phyloP scores from a whole-genome alignment of 2,888 invertebrate species.

The Caprella mutica region DNA sequence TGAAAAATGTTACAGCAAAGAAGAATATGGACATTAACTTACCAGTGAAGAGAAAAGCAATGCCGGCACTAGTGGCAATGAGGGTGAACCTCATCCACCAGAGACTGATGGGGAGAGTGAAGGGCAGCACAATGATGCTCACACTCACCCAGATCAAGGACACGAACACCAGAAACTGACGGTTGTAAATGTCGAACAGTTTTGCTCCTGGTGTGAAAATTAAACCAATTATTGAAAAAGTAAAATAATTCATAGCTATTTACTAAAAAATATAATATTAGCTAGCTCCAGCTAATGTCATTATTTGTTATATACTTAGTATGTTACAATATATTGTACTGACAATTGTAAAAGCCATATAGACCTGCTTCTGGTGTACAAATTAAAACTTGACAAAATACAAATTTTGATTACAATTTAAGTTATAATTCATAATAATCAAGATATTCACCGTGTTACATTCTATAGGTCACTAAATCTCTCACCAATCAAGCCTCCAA shows the following conservation, averaged over 20 bases:
- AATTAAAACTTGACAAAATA: no score
- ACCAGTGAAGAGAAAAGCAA: slow-evolving; percentile 31
- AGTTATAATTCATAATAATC: background rate
- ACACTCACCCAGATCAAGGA: slow-evolving; percentile 40
- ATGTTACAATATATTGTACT: no score
- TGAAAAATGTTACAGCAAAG: no score
- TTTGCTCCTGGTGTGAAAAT: slow-evolving; percentile 20
- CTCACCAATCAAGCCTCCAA: slow-evolving; percentile 28
- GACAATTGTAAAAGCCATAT: background rate
- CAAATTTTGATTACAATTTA: background rate
- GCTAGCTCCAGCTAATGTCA: no score
- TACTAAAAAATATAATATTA: background rate
- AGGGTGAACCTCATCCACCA: slow-evolving; percentile 31
- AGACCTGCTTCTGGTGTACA: background rate
- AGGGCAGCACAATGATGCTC: slow-evolving; percentile 38
- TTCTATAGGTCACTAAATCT: no score
- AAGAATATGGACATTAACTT: no score
- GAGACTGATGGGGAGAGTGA: slow-evolving; percentile 25
- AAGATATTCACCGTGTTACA: no score
- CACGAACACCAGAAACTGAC: slow-evolving; percentile 41
- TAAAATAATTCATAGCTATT: background rate
- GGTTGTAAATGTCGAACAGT: slow-evolving; percentile 38
- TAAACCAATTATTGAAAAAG: background rate
- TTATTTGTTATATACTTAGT: no score
- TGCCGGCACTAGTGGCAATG: slow-evolving; percentile 20